These are phyloP conservation scores for Nemapogon koenigi DNA, from an alignment of 2,888 invertebrate species.

Conservation along the genomic window DNA sequence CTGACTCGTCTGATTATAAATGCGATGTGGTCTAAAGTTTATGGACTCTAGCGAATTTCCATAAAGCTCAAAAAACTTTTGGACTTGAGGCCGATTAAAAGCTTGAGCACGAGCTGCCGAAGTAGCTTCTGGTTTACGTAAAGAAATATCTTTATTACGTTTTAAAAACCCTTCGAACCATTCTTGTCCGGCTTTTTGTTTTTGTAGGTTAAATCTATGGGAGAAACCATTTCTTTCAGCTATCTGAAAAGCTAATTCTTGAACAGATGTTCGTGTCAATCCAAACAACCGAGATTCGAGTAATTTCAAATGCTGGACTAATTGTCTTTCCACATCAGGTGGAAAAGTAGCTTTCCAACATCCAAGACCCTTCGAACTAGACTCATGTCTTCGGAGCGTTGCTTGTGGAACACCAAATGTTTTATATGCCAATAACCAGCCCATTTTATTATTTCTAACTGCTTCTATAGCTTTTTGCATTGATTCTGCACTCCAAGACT, in stretches of 20 bases:
- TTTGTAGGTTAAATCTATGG: slow-evolving; percentile 10
- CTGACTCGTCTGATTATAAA: slow-evolving; percentile 9
- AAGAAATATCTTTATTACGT: too few relatives aligned
- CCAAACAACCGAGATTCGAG: slow-evolving; percentile 10
- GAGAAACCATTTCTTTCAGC: slow-evolving; percentile 12
- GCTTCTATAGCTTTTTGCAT: too few relatives aligned
- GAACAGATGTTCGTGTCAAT: slow-evolving; percentile 10
- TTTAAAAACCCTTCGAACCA: too few relatives aligned
- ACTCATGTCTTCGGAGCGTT: too few relatives aligned
- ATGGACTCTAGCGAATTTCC: background rate
- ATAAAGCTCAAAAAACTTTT: slow-evolving; percentile 10
- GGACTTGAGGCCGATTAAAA: slow-evolving; percentile 12
- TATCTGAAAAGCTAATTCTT: too few relatives aligned
- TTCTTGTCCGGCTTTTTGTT: too few relatives aligned
- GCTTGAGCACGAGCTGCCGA: slow-evolving; percentile 12
- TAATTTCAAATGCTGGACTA: slow-evolving; percentile 12
- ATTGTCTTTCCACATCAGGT: slow-evolving; percentile 10
- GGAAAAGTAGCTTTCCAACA: slow-evolving; percentile 11
- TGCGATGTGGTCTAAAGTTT: slow-evolving; percentile 3
- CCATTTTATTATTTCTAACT: too few relatives aligned
- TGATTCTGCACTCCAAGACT: too few relatives aligned
- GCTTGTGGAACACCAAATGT: too few relatives aligned
- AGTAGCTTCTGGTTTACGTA: too few relatives aligned
- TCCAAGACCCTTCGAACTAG: slow-evolving; percentile 12
- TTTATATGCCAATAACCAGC: too few relatives aligned